Evolutionary conservation across 2,113 vertebrate genomes (phyloP).

Genomic region (Microtus ochrogaster): DNA sequence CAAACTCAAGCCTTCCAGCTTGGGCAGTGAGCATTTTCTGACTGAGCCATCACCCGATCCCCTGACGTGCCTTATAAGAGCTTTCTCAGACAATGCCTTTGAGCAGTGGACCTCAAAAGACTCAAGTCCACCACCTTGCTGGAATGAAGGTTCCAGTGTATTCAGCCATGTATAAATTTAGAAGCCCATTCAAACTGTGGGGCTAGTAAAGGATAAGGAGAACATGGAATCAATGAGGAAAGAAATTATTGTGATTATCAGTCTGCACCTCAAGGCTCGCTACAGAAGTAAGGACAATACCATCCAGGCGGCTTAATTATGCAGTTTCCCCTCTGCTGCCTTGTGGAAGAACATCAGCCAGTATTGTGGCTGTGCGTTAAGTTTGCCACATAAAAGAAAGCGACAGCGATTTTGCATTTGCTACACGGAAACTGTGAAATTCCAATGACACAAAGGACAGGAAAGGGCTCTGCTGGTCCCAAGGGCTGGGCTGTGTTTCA

Average conservation of each 20-base stretch:
- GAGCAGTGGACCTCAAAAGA: background rate
- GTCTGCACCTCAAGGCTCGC: background rate
- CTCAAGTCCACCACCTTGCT: background rate
- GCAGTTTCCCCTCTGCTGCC: background rate
- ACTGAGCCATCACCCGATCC: background rate
- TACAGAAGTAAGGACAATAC: background rate
- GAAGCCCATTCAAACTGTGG: background rate
- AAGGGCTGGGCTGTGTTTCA: background rate
- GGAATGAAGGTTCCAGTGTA: background rate
- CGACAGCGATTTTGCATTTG: background rate
- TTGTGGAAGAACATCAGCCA: background rate
- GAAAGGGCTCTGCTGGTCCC: background rate
- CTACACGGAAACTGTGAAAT: background rate
- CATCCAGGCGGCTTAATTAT: background rate
- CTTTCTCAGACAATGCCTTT: background rate
- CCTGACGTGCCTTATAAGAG: background rate
- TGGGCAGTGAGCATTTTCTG: background rate
- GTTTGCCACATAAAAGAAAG: background rate
- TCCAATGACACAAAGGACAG: background rate
- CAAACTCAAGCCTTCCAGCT: background rate
- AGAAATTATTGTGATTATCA: background rate
- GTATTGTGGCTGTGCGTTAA: background rate
- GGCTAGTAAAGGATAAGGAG: background rate
- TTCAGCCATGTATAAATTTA: background rate
- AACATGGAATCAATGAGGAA: background rate